A percentile compares a stretch with the other conserved stretches of the same genome.
phyloP scores from a whole-genome alignment of 1,140 invertebrate species.

The Drosophila melanica region DNA sequence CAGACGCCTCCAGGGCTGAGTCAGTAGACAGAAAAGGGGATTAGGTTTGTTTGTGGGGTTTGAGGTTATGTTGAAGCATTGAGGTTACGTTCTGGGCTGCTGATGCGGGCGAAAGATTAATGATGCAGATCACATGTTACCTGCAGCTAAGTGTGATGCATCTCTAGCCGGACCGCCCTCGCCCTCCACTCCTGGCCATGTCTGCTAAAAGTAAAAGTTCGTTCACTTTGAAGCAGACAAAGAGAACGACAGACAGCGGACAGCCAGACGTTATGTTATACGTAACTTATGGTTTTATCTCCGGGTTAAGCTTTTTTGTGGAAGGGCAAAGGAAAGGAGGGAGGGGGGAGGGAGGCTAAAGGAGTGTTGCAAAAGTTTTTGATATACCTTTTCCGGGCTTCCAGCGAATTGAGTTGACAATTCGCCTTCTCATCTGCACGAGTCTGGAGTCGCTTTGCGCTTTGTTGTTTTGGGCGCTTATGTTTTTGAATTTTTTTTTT shows the following conservation, averaged over 20 bases:
- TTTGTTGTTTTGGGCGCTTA: slow-evolving; percentile 2
- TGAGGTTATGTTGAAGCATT: not conserved
- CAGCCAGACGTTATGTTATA: slow-evolving; percentile 29
- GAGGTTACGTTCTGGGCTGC: not conserved
- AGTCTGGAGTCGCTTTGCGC: not conserved
- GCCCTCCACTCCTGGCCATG: not conserved
- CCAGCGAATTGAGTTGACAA: slow-evolving; percentile 35
- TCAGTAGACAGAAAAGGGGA: slow-evolving; percentile 46
- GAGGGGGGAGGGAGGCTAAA: too few species aligned
- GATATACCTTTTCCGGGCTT: slow-evolving; percentile 31
- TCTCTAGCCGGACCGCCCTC: not conserved
- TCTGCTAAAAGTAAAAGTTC: slow-evolving; percentile 70
- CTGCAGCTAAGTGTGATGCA: slow-evolving; percentile 43
- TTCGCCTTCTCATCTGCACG: slow-evolving; percentile 18
- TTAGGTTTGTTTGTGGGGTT: not conserved
- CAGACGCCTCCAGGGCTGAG: slow-evolving; percentile 44
- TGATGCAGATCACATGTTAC: slow-evolving; percentile 40
- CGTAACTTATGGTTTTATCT: slow-evolving; percentile 49
- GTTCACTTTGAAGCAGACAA: slow-evolving; percentile 57
- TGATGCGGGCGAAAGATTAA: slow-evolving; percentile 45
- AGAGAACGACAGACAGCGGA: not conserved
- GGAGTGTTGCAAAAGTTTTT: slow-evolving; percentile 15
- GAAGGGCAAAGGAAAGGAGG: not conserved
- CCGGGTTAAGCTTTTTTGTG: not conserved
- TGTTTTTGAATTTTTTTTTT: slow-evolving; percentile 22